Percentiles rank a stretch among this genome's conserved stretches.
phyloP scores from a whole-genome alignment of 2,113 vertebrate species.

The Strix uralensis region DNA sequence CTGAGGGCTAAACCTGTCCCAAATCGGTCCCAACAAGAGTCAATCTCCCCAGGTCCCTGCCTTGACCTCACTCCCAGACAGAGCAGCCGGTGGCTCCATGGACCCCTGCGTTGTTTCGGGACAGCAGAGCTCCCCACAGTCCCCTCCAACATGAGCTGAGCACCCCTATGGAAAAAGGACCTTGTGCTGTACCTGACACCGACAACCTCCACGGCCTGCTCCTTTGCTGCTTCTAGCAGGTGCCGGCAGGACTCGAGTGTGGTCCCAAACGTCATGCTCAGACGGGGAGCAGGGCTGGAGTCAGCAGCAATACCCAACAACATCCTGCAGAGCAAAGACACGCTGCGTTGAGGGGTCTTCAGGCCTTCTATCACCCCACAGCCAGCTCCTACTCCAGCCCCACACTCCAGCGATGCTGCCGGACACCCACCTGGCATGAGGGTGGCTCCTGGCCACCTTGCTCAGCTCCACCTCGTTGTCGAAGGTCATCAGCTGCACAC shows the following conservation, averaged over 20 bases:
- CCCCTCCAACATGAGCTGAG: fast-evolving
- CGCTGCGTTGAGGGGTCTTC: fast-evolving
- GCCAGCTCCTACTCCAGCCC: background rate
- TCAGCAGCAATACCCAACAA: slow-evolving; percentile 72
- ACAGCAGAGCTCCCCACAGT: background rate
- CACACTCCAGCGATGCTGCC: fast-evolving
- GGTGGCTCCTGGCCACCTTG: slow-evolving; percentile 76
- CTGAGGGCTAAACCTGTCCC: background rate
- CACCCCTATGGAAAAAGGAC: background rate
- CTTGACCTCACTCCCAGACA: background rate
- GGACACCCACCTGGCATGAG: slow-evolving; percentile 68
- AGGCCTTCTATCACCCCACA: background rate
- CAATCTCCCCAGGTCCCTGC: background rate
- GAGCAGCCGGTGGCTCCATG: fast-evolving
- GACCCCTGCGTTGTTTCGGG: fast-evolving
- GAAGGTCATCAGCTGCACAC: slow-evolving; percentile 76
- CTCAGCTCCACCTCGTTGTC: slow-evolving; percentile 79
- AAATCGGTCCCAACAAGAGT: background rate
- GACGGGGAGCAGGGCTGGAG: slow-evolving; percentile 35
- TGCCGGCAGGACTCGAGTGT: slow-evolving; percentile 66
- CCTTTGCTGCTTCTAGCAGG: slow-evolving; percentile 75
- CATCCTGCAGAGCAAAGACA: slow-evolving; percentile 65
- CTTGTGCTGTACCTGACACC: slow-evolving; percentile 71
- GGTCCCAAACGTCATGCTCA: slow-evolving; percentile 68
- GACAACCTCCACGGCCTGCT: slow-evolving; percentile 72